Evolutionary conservation across 1,140 invertebrate genomes (phyloP).

Genomic region (Drosophila leontia): DNA sequence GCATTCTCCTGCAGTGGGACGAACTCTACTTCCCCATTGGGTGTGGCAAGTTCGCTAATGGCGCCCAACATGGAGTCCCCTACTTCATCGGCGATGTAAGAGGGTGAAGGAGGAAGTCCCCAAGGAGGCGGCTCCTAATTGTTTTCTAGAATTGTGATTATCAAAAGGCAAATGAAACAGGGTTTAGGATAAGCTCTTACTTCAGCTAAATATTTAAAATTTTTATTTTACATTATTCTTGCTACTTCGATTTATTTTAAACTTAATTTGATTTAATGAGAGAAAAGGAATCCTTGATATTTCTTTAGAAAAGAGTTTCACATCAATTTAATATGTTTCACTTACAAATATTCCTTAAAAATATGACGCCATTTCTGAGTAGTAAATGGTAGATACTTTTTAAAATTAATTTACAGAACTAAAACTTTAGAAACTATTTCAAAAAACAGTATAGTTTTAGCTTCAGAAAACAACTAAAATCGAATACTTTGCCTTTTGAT

Average conservation of each 20-base stretch:
- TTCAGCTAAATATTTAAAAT: too few species aligned
- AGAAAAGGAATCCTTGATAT: too few species aligned
- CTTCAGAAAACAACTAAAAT: neutral
- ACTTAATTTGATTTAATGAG: too few species aligned
- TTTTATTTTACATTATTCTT: too few species aligned
- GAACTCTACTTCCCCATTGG: conserved; percentile 88
- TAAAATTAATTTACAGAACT: too few species aligned
- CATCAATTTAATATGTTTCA: neutral
- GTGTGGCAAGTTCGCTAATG: conserved; percentile 86
- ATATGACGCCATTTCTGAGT: neutral
- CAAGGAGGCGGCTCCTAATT: neutral
- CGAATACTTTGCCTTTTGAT: neutral
- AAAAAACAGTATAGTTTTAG: neutral
- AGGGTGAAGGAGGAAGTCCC: neutral
- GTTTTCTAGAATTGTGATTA: neutral
- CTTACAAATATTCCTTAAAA: neutral
- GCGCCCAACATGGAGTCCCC: conserved; percentile 71
- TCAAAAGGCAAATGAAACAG: neutral
- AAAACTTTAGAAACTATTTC: neutral
- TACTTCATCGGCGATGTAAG: conserved; percentile 74
- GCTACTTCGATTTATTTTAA: too few species aligned
- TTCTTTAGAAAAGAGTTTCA: neutral
- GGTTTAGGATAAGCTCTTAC: too few species aligned
- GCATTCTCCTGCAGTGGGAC: conserved; percentile 87
- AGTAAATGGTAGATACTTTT: too few species aligned